A percentile compares a stretch with the other conserved stretches of the same genome.
These are phyloP conservation scores for Mactra quadrangularis DNA, from an alignment of 1,140 invertebrate species.

Conservation along the genomic window DNA sequence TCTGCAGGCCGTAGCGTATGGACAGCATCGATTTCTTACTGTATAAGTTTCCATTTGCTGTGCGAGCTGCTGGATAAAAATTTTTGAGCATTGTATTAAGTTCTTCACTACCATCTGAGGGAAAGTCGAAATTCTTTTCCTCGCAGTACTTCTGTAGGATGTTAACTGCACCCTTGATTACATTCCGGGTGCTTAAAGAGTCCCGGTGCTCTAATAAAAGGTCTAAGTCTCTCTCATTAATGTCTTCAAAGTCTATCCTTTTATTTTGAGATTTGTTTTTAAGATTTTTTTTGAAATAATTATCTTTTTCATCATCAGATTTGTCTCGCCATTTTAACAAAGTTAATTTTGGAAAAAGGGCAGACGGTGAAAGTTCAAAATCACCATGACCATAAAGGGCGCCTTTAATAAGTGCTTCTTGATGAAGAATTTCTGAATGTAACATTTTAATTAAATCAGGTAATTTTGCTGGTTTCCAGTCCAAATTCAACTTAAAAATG, in stretches of 20 bases:
- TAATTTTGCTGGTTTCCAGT: too few species aligned
- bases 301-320: neutral
- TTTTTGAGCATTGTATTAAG: neutral
- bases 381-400: too few species aligned
- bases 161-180: neutral
- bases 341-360: too few species aligned
- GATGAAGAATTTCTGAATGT: neutral
- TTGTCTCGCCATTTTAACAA: too few species aligned
- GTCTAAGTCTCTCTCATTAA: neutral
- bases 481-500: too few species aligned
- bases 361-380: too few species aligned
- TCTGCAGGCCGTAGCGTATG: constrained; percentile 26
- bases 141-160: constrained; percentile 3
- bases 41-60: neutral
- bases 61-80: constrained; percentile 12
- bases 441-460: too few species aligned
- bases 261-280: neutral
- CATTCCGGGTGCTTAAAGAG: neutral
- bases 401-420: too few species aligned
- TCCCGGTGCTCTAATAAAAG: neutral
- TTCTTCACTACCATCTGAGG: neutral
- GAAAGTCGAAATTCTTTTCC: constrained; percentile 10
- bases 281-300: neutral
- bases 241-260: constrained; percentile 5
- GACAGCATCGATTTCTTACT: constrained; percentile 13